These are phyloP conservation scores for Sebastes goodei DNA, from an alignment of 2,797 vertebrate species.

Conservation along the genomic window DNA sequence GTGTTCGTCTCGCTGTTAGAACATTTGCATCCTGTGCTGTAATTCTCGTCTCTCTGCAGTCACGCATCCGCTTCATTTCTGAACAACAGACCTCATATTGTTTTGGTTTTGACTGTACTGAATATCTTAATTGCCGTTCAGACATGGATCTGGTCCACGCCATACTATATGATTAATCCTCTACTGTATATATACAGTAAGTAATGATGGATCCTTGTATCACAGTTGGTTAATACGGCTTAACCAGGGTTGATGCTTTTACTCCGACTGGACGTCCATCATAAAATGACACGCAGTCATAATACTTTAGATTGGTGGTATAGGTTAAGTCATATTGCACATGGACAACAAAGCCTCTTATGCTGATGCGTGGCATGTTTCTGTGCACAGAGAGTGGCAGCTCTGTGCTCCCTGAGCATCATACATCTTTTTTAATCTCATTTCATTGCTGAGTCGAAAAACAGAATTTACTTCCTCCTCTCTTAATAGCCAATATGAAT, in stretches of 20 bases:
- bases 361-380: conserved; percentile 3
- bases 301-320: conserved; percentile 18
- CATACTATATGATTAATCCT: conserved; percentile 34
- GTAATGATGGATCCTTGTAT: conserved; percentile 35
- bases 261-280: conserved; percentile 12
- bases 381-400: conserved; percentile 16
- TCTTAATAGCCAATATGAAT: background rate
- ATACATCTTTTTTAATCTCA: conserved; percentile 29
- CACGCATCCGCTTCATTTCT: background rate
- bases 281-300: conserved; percentile 2
- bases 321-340: conserved; percentile 35
- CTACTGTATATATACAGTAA: conserved; percentile 21
- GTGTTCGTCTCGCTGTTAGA: background rate
- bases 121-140: conserved; percentile 1
- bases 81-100: background rate
- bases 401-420: conserved; percentile 4
- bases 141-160: conserved; percentile 8
- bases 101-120: background rate
- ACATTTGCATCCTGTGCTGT: conserved; percentile 13
- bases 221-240: conserved; percentile 50
- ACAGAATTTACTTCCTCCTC: conserved; percentile 2
- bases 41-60: background rate
- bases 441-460: conserved; percentile 17
- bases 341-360: conserved; percentile 48
- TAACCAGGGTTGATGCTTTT: conserved; percentile 33